Conservation (phyloP, 2,888 invertebrate genomes). For the Ferdinandea cuprea region DNA sequence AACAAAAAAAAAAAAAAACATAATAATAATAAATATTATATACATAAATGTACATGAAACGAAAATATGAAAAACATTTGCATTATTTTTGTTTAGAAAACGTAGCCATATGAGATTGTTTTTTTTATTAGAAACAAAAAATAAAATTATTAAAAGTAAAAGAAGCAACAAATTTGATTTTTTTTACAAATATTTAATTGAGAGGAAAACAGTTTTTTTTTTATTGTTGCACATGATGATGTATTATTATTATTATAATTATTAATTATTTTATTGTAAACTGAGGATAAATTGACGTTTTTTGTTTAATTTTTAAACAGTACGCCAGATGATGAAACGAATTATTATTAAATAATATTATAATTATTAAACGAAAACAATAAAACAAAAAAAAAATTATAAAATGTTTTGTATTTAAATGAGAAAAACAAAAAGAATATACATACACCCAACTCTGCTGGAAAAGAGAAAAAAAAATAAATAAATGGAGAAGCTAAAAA, state of each 20-base stretch:
- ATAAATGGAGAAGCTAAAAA: slow-evolving; percentile 21
- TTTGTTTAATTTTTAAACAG: slow-evolving; percentile 48
- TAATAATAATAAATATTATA: slow-evolving; percentile 13
- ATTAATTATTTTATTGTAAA: slow-evolving; percentile 51
- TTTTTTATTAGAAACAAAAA: slow-evolving; percentile 15
- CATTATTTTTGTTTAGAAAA: slow-evolving; percentile 26
- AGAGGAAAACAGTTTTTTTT: slow-evolving; percentile 17
- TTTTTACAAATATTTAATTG: slow-evolving; percentile 36
- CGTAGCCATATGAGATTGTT: slow-evolving; percentile 66
- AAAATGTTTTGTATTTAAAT: slow-evolving; percentile 61
- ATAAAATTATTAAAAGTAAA: neutral
- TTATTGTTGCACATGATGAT: slow-evolving; percentile 48
- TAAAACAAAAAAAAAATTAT: slow-evolving; percentile 29
- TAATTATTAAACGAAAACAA: slow-evolving; percentile 34
- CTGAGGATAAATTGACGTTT: slow-evolving; percentile 40
- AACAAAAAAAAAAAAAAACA: slow-evolving; percentile 61
- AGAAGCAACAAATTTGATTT: slow-evolving; percentile 28
- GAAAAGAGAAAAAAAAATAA: slow-evolving; percentile 25
- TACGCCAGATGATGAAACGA: slow-evolving; percentile 56
- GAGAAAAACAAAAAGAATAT: slow-evolving; percentile 19
- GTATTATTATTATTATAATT: slow-evolving; percentile 64
- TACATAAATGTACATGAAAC: slow-evolving; percentile 1
- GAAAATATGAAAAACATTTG: slow-evolving; percentile 31
- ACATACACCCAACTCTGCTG: slow-evolving; percentile 8
- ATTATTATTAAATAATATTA: slow-evolving; percentile 53